Evolutionary conservation across 2,797 vertebrate genomes (phyloP).

Genomic region (Morus bassanus): DNA sequence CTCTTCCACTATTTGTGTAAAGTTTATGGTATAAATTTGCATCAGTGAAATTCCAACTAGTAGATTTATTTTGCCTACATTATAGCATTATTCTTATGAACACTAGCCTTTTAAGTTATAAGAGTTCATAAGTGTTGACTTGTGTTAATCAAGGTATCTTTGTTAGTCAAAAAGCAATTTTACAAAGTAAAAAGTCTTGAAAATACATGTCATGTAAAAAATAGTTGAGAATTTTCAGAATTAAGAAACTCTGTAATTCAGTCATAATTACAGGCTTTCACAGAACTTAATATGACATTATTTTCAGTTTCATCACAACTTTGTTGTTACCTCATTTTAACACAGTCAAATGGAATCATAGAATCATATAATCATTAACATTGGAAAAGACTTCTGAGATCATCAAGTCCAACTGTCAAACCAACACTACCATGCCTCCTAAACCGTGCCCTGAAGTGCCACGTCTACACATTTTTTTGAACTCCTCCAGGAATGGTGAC

Average conservation of each 20-base stretch:
- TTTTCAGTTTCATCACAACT: not conserved
- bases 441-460: too few relatives aligned
- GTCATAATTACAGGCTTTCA: not conserved
- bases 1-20: not conserved
- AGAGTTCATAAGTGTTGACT: not conserved
- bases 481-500: too few relatives aligned
- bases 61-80: not conserved
- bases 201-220: not conserved
- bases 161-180: not conserved
- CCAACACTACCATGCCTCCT: too few relatives aligned
- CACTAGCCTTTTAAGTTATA: not conserved
- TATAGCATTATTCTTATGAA: not conserved
- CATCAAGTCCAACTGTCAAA: too few relatives aligned
- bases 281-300: not conserved
- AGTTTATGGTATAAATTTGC: not conserved
- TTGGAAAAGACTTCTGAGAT: too few relatives aligned
- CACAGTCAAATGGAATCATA: not conserved
- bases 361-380: too few relatives aligned
- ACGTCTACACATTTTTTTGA: too few relatives aligned
- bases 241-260: not conserved
- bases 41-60: not conserved
- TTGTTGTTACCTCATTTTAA: not conserved
- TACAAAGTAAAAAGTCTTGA: not conserved
- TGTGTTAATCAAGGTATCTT: not conserved
- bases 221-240: not conserved